phyloP scores from a whole-genome alignment of 2,113 vertebrate species.

The Cynopterus brachyotis region DNA sequence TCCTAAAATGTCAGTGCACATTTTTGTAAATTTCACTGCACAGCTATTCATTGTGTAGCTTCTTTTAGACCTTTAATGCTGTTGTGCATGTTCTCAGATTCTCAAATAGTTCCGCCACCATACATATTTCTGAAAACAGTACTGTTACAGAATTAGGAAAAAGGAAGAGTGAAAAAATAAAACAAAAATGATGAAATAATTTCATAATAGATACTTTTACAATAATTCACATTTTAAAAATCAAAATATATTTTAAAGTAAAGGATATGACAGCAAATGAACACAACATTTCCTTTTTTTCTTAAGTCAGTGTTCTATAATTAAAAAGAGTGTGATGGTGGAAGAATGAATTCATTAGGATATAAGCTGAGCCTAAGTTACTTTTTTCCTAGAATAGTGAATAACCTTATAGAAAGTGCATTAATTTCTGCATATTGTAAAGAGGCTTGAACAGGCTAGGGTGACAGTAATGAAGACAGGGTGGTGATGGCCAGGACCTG shows the following conservation, averaged over 20 bases:
- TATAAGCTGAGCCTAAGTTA: background rate
- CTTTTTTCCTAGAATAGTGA: background rate
- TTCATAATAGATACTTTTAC: background rate
- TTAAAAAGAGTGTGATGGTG: background rate
- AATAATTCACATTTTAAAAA: background rate
- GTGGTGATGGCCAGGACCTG: background rate
- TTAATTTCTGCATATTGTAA: background rate
- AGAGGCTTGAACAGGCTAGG: background rate
- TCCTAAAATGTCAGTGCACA: conserved; percentile 73
- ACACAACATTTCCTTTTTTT: background rate
- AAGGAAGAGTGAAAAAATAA: background rate
- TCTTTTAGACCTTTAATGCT: conserved; percentile 13
- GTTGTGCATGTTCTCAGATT: background rate
- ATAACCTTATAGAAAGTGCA: background rate
- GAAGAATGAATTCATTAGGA: background rate
- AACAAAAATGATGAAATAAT: background rate
- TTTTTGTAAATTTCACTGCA: conserved; percentile 71
- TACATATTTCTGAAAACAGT: background rate
- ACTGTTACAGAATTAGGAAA: conserved; percentile 1
- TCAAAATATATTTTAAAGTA: background rate
- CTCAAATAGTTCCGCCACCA: conserved; percentile 36
- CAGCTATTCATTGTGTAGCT: conserved; percentile 35
- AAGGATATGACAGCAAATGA: background rate
- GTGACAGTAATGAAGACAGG: background rate
- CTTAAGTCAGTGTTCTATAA: background rate